Percentiles rank a stretch among this genome's conserved stretches.
Evolutionary conservation across 2,888 invertebrate genomes (phyloP).

Genomic region (Lymantria dispar): DNA sequence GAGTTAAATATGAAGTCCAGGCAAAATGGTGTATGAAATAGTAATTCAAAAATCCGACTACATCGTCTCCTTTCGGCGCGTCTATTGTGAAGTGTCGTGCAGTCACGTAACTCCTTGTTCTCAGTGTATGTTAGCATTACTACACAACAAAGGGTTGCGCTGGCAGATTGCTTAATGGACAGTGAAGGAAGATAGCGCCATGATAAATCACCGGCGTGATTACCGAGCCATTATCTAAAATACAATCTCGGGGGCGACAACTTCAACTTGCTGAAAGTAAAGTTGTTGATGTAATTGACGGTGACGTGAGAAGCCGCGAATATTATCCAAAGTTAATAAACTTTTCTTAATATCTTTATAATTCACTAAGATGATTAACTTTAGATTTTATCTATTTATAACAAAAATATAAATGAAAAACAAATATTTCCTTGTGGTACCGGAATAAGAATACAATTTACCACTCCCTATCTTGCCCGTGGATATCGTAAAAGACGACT

Average conservation of each 20-base stretch:
- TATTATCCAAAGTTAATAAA: conserved; percentile 23
- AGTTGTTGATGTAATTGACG: conserved; percentile 72
- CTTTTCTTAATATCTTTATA: not conserved
- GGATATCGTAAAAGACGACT: too few relatives aligned
- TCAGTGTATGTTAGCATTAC: conserved; percentile 16
- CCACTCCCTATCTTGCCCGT: too few relatives aligned
- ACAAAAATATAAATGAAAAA: too few relatives aligned
- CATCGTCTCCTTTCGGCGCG: conserved; percentile 13
- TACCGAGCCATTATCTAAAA: conserved; percentile 79
- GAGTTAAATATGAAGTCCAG: not conserved
- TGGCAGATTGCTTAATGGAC: conserved; percentile 79
- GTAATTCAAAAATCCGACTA: conserved; percentile 8
- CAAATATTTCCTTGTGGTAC: too few relatives aligned
- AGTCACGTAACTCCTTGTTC: conserved; percentile 8
- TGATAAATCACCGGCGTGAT: conserved; percentile 81
- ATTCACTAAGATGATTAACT: not conserved
- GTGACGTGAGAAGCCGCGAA: conserved; percentile 29
- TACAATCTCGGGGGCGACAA: conserved; percentile 75
- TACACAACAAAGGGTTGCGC: conserved; percentile 71
- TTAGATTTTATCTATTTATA: not conserved
- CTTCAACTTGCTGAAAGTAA: conserved; percentile 47
- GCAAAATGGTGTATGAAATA: not conserved
- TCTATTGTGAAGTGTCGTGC: conserved; percentile 16
- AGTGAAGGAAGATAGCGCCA: conserved; percentile 78
- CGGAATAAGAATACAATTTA: too few relatives aligned